Percentiles rank a stretch among this genome's conserved stretches.
These are phyloP conservation scores for Xestia ashworthii DNA, from an alignment of 2,888 invertebrate species.

Conservation along the genomic window DNA sequence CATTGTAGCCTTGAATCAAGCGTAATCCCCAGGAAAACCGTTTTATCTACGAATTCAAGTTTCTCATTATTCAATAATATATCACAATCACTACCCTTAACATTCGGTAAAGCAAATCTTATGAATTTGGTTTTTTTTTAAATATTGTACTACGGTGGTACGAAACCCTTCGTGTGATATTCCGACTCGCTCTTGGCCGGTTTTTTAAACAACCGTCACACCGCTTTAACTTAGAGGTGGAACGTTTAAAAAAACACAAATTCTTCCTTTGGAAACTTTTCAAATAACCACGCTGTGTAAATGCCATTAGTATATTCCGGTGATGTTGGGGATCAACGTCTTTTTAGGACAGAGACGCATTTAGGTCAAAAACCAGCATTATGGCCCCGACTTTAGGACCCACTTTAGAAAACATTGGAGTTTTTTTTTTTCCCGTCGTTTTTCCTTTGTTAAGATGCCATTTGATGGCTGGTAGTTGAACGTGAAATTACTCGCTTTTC, in stretches of 20 bases:
- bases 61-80: too few relatives aligned
- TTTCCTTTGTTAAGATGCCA: slow-evolving; percentile 23
- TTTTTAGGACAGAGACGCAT: slow-evolving; percentile 60
- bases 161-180: not conserved
- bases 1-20: too few relatives aligned
- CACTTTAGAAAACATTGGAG: slow-evolving; percentile 14
- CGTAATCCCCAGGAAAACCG: too few relatives aligned
- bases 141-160: too few relatives aligned
- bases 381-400: slow-evolving; percentile 6
- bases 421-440: slow-evolving; percentile 8
- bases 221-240: slow-evolving; percentile 52
- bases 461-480: slow-evolving; percentile 29
- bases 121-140: too few relatives aligned
- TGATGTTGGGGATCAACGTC: slow-evolving; percentile 74
- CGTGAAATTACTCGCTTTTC: slow-evolving; percentile 34
- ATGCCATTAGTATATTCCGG: slow-evolving; percentile 74
- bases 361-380: slow-evolving; percentile 29
- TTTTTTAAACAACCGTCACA: slow-evolving; percentile 62
- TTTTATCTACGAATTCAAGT: too few relatives aligned
- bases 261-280: slow-evolving; percentile 72
- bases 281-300: slow-evolving; percentile 76
- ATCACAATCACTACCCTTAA: too few relatives aligned
- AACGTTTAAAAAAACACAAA: slow-evolving; percentile 73
- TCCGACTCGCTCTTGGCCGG: not conserved
- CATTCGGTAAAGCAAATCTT: too few relatives aligned